These are phyloP conservation scores for Zaprionus lachaisei DNA, from an alignment of 1,140 invertebrate species.

Conservation along the genomic window DNA sequence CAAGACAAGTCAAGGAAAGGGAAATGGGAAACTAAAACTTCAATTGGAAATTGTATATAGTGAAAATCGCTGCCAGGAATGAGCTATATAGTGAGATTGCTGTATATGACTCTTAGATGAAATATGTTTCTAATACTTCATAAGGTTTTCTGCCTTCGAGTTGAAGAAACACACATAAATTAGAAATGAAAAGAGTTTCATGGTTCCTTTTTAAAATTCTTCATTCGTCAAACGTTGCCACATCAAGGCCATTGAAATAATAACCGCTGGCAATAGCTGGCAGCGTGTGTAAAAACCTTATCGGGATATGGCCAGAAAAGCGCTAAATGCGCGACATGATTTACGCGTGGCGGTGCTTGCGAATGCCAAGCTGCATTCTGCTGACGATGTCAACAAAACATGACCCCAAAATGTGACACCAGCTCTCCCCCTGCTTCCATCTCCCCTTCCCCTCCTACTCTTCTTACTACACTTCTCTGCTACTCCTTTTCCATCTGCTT, in stretches of 20 bases:
- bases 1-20: neutral
- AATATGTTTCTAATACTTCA: no score
- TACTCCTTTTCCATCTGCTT: neutral
- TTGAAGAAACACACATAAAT: no score
- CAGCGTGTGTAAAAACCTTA: conserved; percentile 13
- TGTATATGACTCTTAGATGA: no score
- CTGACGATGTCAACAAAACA: conserved; percentile 43
- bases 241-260: conserved; percentile 13
- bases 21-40: neutral
- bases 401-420: conserved; percentile 44
- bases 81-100: no score
- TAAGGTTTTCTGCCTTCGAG: no score
- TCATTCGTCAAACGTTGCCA: neutral
- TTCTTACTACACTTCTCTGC: neutral
- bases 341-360: conserved; percentile 28
- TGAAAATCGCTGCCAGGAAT: no score
- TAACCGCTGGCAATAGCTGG: conserved; percentile 3
- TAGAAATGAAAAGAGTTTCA: no score
- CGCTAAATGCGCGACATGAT: conserved; percentile 33
- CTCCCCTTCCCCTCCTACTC: neutral
- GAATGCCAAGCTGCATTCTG: conserved; percentile 32
- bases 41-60: neutral
- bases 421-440: neutral
- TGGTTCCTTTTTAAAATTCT: neutral
- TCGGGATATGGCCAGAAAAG: conserved; percentile 14